Conservation (phyloP, 2,888 invertebrate species). For the Thecocarcelia acutangulata region DNA sequence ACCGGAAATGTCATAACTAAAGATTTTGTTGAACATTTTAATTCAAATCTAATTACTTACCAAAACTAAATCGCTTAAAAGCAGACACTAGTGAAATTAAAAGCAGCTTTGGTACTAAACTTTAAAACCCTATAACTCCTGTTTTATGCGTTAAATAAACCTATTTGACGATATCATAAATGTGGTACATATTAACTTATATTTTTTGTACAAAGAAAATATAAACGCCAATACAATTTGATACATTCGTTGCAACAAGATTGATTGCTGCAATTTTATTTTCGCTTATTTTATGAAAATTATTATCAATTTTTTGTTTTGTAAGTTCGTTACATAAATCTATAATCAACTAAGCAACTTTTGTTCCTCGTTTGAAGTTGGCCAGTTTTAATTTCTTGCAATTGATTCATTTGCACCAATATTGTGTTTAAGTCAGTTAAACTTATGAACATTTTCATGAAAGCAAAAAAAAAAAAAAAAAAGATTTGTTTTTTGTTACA, state of each 20-base stretch:
- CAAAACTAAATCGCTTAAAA: no score
- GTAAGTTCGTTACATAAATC: conserved; percentile 40
- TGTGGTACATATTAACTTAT: no score
- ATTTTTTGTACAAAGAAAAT: neutral
- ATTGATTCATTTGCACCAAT: conserved; percentile 40
- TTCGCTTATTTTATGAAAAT: conserved; percentile 23
- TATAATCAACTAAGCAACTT: neutral
- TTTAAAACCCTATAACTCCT: no score
- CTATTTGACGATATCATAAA: neutral
- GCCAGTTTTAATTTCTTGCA: neutral
- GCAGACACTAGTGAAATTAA: no score
- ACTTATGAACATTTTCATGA: conserved; percentile 45
- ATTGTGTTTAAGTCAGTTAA: conserved; percentile 34
- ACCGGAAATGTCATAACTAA: no score
- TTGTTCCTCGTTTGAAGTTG: conserved; percentile 25
- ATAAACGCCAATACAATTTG: conserved; percentile 3
- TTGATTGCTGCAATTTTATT: conserved; percentile 22
- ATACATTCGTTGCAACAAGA: conserved; percentile 11
- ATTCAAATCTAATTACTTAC: no score
- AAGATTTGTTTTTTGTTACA: conserved; percentile 46
- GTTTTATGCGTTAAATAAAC: neutral
- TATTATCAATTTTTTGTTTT: conserved; percentile 13
- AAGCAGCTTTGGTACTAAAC: neutral
- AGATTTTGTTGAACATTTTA: no score
- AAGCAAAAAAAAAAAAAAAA: conserved; percentile 14